phyloP scores from a whole-genome alignment of 2,797 vertebrate genomes.

The Gymnodraco acuticeps region DNA sequence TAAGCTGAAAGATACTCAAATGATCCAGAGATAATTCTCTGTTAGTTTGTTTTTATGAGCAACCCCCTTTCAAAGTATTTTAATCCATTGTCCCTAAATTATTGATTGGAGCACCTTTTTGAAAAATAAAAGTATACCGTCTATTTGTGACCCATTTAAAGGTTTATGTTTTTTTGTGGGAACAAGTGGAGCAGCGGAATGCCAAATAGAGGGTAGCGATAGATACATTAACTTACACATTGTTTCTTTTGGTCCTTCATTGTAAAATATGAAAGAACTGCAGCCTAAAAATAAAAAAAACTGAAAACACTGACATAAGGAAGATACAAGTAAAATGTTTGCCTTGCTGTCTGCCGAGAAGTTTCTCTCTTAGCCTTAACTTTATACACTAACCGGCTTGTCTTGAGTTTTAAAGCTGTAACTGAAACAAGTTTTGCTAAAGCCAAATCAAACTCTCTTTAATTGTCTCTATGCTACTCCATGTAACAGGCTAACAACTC shows the following conservation, averaged over 20 bases:
- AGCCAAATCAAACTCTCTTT: slow-evolving; percentile 70
- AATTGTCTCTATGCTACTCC: slow-evolving; percentile 55
- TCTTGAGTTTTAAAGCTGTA: slow-evolving; percentile 56
- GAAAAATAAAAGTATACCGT: not conserved
- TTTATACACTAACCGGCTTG: slow-evolving; percentile 44
- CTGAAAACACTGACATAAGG: not conserved
- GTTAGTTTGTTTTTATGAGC: not conserved
- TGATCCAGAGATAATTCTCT: not conserved
- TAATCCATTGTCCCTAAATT: not conserved
- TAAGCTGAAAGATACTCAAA: not conserved
- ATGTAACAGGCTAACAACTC: slow-evolving; percentile 41
- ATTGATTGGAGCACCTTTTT: not conserved
- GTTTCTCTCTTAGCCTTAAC: slow-evolving; percentile 29
- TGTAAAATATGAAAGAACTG: not conserved
- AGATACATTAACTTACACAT: not conserved
- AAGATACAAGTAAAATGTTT: not conserved
- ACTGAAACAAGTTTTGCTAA: slow-evolving; percentile 62
- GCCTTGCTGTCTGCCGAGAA: not conserved
- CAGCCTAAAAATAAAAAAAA: not conserved
- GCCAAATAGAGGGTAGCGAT: not conserved
- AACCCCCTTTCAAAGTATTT: not conserved
- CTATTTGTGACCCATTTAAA: not conserved
- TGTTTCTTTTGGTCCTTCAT: not conserved
- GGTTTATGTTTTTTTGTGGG: too few relatives aligned
- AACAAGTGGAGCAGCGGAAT: too few relatives aligned